Evolutionary conservation across 2,797 vertebrate species (phyloP).

Genomic region (Tokudaia muenninki): DNA sequence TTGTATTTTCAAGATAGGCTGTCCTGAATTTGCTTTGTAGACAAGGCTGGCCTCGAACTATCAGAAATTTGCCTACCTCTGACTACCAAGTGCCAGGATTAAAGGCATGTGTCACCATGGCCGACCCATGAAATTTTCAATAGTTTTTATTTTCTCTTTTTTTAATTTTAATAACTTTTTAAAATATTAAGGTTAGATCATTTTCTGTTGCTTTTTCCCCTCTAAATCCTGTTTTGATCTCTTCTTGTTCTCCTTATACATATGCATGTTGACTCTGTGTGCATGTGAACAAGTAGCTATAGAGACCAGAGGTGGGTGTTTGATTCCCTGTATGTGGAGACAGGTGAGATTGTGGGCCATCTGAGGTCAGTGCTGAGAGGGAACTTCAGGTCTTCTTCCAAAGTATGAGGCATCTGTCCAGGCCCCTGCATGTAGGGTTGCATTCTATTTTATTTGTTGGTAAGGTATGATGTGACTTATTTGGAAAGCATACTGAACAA

Average conservation of each 20-base stretch:
- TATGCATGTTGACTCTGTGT: background rate
- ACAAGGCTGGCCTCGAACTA: too few species aligned
- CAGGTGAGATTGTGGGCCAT: background rate
- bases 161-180: background rate
- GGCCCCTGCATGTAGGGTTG: background rate
- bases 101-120: too few species aligned
- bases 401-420: background rate
- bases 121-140: background rate
- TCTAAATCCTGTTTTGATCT: too few species aligned
- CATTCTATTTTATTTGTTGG: background rate
- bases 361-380: background rate
- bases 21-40: too few species aligned
- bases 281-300: background rate
- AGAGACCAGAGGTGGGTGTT: too few species aligned
- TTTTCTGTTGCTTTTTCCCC: background rate
- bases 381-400: background rate
- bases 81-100: too few species aligned
- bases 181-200: too few species aligned
- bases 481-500: background rate
- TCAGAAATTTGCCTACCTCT: too few species aligned
- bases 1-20: too few species aligned
- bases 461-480: background rate
- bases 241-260: too few species aligned
- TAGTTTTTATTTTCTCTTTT: background rate
- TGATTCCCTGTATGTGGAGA: background rate